phyloP scores from a whole-genome alignment of 2,888 invertebrate species.

The Adineta ricciae region DNA sequence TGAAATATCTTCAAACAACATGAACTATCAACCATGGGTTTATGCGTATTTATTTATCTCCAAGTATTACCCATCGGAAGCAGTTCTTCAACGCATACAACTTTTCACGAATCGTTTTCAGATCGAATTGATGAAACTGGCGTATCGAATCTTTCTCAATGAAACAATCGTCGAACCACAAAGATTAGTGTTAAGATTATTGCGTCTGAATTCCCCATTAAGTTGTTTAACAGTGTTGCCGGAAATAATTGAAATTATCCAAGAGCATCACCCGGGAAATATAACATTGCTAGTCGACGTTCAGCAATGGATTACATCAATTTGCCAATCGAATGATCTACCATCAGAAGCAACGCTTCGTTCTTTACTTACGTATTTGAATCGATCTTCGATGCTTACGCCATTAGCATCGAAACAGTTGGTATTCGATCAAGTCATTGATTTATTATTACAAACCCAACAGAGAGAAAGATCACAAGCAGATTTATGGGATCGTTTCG shows the following conservation, averaged over 20 bases:
- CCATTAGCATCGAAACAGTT: neutral
- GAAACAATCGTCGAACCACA: neutral
- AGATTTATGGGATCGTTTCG: neutral
- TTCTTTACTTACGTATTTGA: neutral
- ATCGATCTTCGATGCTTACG: neutral
- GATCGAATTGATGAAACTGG: slow-evolving; percentile 5
- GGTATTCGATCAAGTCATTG: neutral
- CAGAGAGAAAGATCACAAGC: neutral
- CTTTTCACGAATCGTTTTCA: neutral
- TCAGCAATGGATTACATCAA: neutral
- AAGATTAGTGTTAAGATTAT: neutral
- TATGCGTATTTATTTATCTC: neutral
- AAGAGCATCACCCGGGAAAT: neutral
- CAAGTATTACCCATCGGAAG: neutral
- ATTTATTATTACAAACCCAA: neutral
- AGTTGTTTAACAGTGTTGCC: neutral
- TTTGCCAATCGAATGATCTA: neutral
- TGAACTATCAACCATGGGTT: neutral
- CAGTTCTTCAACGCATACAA: neutral
- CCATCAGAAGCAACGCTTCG: neutral
- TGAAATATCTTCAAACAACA: neutral
- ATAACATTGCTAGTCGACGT: neutral
- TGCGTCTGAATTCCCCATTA: neutral
- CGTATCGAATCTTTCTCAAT: neutral
- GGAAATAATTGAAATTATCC: neutral